Base-by-base conservation (phyloP, 2,888 invertebrate genomes). In the Orchestes rusci region DNA sequence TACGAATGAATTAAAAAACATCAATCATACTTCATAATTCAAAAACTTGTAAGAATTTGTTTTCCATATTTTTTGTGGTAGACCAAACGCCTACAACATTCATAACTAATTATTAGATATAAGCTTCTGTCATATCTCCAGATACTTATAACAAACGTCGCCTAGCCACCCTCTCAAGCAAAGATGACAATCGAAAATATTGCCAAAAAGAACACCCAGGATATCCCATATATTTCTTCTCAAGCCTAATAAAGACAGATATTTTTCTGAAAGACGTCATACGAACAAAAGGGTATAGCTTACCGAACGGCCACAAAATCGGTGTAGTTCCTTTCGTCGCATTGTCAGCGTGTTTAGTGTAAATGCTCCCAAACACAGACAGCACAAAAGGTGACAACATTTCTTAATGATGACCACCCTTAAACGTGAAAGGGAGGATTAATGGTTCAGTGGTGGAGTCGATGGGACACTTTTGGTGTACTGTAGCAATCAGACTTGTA, bases 241-340 rank as follows among this genome's bases (percentile, higher is more conserved):
- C 32, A 27, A 7, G 23, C 7, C 7, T 23, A 23, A 23, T 23
- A 23, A 23, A 10, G 23, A 23, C 23, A 37, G 30, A 43, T 40
- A 39, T 48, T 48, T 46, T 48, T 48, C 38, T 48, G 19, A 42
- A 47, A 39, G 45, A 48, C 42, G 51, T 51, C 47, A 39, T 16
- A 13, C 27, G 33, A 40, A 50, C 45, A 50, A 47, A 44, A 41
- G 44, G 35, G 39, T 47, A 39, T 51, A 40, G 44, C 47, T 51
- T 48, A 48, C 48, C 44, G 33, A 31, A 56, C 52, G 51, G 53
- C 57, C 57, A 51, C 55, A 57, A 59, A n/a, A 58, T 57, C 53
- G 50, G 57, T 57, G 56, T 59, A 56, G 56, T 59, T 59, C 59
- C 59, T 56, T 56, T 56, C 51, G 48, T 31, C 32, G 45, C 39